Conservation (phyloP, 2,888 invertebrate species). For the Cephonodes hylas region DNA sequence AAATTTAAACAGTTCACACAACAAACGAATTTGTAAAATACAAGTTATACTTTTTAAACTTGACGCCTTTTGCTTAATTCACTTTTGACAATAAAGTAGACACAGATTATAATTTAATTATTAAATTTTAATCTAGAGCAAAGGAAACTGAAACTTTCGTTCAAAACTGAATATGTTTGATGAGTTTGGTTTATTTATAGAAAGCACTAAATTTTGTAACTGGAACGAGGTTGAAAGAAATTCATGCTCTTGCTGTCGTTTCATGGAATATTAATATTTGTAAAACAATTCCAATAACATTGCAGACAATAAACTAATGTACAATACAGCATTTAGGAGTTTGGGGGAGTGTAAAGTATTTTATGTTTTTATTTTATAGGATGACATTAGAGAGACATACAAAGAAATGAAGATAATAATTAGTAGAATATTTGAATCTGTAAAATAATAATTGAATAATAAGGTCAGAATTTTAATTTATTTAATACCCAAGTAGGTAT, state of each 20-base stretch:
- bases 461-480: too few species aligned
- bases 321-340: background rate
- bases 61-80: background rate
- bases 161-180: conserved; percentile 6
- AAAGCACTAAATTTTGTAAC: conserved; percentile 40
- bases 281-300: background rate
- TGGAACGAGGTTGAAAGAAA: conserved; percentile 51
- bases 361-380: too few species aligned
- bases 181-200: conserved; percentile 46
- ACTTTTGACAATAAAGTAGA: background rate
- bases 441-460: too few species aligned
- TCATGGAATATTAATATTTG: conserved; percentile 16
- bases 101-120: background rate
- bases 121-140: background rate
- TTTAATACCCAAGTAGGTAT: too few species aligned
- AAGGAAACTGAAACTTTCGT: background rate
- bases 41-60: background rate
- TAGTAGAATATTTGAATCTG: too few species aligned
- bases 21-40: background rate
- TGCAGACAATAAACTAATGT: background rate
- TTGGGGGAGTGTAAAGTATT: background rate
- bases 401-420: too few species aligned
- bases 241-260: conserved; percentile 27
- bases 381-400: too few species aligned
- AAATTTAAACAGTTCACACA: background rate